These are phyloP conservation scores for Charaxes varanes DNA, from an alignment of 1,140 invertebrate species.

Conservation along the genomic window DNA sequence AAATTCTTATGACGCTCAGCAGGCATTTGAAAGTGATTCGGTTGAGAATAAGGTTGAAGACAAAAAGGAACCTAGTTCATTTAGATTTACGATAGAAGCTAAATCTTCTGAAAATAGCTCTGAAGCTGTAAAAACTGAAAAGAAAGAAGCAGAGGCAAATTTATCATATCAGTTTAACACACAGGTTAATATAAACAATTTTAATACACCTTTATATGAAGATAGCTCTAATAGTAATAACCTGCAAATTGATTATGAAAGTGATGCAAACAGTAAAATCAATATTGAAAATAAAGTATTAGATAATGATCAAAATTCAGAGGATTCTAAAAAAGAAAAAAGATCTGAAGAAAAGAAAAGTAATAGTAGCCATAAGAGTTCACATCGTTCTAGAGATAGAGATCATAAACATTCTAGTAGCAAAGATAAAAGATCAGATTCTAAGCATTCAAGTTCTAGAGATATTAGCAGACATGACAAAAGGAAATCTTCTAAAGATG, in stretches of 20 bases:
- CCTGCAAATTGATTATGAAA: conserved; percentile 64
- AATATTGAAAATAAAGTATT: conserved; percentile 40
- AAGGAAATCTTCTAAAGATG: conserved; percentile 51
- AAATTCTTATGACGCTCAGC: conserved; percentile 66
- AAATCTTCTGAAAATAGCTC: conserved; percentile 42
- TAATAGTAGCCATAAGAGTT: conserved; percentile 59
- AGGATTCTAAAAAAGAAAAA: conserved; percentile 46
- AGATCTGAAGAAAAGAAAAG: conserved; percentile 50
- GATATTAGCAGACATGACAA: conserved; percentile 55
- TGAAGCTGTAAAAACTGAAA: conserved; percentile 35
- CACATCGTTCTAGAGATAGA: conserved; percentile 58
- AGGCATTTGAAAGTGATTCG: conserved; percentile 59
- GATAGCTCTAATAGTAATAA: conserved; percentile 63
- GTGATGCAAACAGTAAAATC: conserved; percentile 59
- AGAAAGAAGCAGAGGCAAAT: conserved; percentile 42
- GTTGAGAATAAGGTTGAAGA: conserved; percentile 42
- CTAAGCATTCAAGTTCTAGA: conserved; percentile 57
- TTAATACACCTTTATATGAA: conserved; percentile 55
- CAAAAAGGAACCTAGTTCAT: conserved; percentile 50
- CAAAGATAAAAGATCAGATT: conserved; percentile 65
- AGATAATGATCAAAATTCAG: conserved; percentile 41
- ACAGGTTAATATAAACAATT: conserved; percentile 55
- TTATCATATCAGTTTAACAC: conserved; percentile 52
- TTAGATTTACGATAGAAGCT: conserved; percentile 53
- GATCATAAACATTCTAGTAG: conserved; percentile 55